phyloP scores from a whole-genome alignment of 1,140 invertebrate species.

The Cepaea nemoralis region DNA sequence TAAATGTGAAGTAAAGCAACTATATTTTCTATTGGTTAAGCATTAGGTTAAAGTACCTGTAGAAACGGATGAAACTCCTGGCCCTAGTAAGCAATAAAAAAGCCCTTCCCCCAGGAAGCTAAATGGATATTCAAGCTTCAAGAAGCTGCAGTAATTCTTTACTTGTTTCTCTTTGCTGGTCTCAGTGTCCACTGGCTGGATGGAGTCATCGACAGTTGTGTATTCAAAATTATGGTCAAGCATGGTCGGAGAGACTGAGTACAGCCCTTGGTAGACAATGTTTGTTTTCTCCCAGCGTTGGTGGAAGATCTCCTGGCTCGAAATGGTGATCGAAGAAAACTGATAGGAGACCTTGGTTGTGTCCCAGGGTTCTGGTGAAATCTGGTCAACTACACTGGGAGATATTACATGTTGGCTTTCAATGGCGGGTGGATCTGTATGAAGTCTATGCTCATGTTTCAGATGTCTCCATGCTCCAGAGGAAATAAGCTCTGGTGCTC shows the following conservation, averaged over 20 bases:
- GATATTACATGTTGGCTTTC: slow-evolving; percentile 39
- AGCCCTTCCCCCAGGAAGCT: neutral
- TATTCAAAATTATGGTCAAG: neutral
- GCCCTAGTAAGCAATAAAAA: too few relatives aligned
- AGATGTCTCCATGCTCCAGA: neutral
- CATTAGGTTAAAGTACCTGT: too few relatives aligned
- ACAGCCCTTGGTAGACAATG: slow-evolving; percentile 4
- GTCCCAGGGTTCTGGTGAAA: slow-evolving; percentile 14
- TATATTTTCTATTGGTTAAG: too few relatives aligned
- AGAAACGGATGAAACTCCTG: too few relatives aligned
- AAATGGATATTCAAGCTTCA: neutral
- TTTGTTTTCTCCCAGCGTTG: neutral
- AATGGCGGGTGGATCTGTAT: slow-evolving; percentile 37
- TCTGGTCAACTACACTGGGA: slow-evolving; percentile 50
- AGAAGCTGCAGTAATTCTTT: neutral
- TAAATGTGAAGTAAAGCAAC: too few relatives aligned
- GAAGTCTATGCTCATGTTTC: neutral
- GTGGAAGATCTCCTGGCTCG: neutral
- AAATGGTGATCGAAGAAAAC: neutral
- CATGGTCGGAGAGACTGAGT: neutral
- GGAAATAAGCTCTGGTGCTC: slow-evolving; percentile 36
- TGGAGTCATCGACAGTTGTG: neutral
- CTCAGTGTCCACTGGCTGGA: neutral
- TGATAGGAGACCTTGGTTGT: neutral
- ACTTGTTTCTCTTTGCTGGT: neutral